Base-by-base conservation (phyloP, 1,140 invertebrate species). In the Carposina sasakii region DNA sequence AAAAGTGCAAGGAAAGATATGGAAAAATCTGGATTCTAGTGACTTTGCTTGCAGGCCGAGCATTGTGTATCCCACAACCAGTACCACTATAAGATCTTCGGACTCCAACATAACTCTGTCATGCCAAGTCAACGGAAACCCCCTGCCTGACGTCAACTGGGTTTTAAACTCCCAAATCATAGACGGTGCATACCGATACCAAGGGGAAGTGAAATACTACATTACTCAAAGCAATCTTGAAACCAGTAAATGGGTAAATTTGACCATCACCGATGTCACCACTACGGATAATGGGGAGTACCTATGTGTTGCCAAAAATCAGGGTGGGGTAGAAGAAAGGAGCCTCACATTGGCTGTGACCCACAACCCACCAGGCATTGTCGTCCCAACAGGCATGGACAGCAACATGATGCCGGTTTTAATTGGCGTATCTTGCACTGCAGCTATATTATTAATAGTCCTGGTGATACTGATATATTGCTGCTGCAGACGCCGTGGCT, bases 11-110 rank as follows among this genome's bases (percentile, higher is more conserved):
- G 90, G 89, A 0, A 90, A 90, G 43, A 76, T 87, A 13, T 96
- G 94, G 94, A 89, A 88, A 43, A 89, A 91, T 12, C 77, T 95
- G 0, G 77, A 81, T 10, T 87, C 90, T 0, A 88, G 90, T 10
- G 90, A 95, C 43, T 96, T 96, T 64, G 94, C 95, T n/a, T 97
- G 95, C 72, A 85, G 88, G 23, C 95, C 95, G 0, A 87, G 89
- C 34, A 93, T 96, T 63, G 31, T 89, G 4, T 78, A 89, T 73
- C 84, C 90, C 49, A 10, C 86, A 42, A 45, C 73, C 33, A 67
- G 85, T 54, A 76, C 87, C 0, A 86, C 85, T 10, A 74, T 91
- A 5, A 85, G 89, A 20, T 88, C 88, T 2, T 88, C 85, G 9
- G 89, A 89, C n/a, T 87, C 86, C 16, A 90, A 94, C 44, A 88